Evolutionary conservation across 2,888 invertebrate species (phyloP).

Genomic region (Agapostemon virescens): DNA sequence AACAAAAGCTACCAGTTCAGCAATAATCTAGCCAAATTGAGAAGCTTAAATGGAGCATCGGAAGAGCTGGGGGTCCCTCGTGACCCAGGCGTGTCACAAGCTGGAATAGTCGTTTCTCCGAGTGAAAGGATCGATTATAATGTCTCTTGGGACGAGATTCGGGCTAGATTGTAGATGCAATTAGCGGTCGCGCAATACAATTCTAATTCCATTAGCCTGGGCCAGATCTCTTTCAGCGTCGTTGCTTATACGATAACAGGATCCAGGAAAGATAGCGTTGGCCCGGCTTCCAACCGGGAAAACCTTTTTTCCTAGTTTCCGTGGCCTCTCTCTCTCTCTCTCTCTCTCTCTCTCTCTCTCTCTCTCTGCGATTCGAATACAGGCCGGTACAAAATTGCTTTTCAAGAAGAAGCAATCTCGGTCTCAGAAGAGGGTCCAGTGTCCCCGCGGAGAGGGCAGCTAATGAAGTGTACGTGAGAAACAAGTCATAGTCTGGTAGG

Average conservation of each 20-base stretch:
- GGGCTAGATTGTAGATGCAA: constrained; percentile 18
- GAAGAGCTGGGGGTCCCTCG: not conserved
- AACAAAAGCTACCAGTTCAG: too few relatives aligned
- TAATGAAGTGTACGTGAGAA: constrained; percentile 66
- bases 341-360: not conserved
- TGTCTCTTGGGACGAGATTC: not conserved
- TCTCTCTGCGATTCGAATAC: not conserved
- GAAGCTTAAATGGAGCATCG: not conserved
- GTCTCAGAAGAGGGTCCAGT: constrained; percentile 51
- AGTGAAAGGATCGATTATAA: constrained; percentile 16
- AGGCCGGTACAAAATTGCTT: constrained; percentile 57
- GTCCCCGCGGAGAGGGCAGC: constrained; percentile 56
- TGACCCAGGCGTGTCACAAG: not conserved
- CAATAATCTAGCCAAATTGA: not conserved
- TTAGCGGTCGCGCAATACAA: constrained; percentile 42
- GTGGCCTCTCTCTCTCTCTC: not conserved
- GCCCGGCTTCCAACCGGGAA: constrained; percentile 6
- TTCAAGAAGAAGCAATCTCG: constrained; percentile 64
- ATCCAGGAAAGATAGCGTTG: constrained; percentile 45
- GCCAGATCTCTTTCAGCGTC: constrained; percentile 5
- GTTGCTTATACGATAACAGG: constrained; percentile 42
- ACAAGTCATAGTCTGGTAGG: constrained; percentile 59
- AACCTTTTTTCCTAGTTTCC: not conserved
- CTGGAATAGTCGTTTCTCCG: not conserved
- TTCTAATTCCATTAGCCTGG: constrained; percentile 42